Base-by-base conservation (phyloP, 2,888 invertebrate species). In the Halictus ligatus region DNA sequence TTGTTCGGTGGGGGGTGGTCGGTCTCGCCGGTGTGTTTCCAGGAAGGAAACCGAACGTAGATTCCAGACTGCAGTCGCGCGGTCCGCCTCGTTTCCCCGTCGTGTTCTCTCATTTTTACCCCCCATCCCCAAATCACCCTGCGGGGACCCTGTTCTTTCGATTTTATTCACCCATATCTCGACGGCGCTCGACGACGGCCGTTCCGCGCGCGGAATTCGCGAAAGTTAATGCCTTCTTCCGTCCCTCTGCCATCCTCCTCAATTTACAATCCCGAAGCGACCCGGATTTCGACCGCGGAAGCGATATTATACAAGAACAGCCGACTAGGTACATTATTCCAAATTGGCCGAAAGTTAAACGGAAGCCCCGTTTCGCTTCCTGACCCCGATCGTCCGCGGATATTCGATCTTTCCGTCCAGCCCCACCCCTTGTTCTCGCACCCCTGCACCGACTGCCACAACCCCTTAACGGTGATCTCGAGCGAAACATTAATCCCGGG, bases 181-280 rank as follows among this genome's bases (percentile, higher is more conserved):
- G 85, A 67, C 76, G 73, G 71, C 78, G 78, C 72, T 81, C 72
- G 58, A 35, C 73, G 78, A 8, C 64, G 75, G 29, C 77, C 58
- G 29, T 80, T 78, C 74, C 58, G 77, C 74, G n/a, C 58, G 58
- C 12, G 58, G 82, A 85, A 81, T 86, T 80, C 79, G 71, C 85
- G 80, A 82, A 82, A 87, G 79, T 82, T 87, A 87, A 87, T 87
- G 78, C 82, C 80, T 8, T 12, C 78, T 83, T 83, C 87, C 85
- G 78, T 85, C 78, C 86, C 77, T 48, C 46, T 29, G 7, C 48
- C 25, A 8, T 29, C 21, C 50, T 5, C 8, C 64, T 29, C 80
- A 73, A 87, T 86, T 85, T 86, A 87, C 78, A 86, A 85, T 82
- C 40, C 35, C 7, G 8, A 15, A 25, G 29, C 64, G 64, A 64